phyloP scores from a whole-genome alignment of 2,797 vertebrate species.

The Spinus olivaceus region DNA sequence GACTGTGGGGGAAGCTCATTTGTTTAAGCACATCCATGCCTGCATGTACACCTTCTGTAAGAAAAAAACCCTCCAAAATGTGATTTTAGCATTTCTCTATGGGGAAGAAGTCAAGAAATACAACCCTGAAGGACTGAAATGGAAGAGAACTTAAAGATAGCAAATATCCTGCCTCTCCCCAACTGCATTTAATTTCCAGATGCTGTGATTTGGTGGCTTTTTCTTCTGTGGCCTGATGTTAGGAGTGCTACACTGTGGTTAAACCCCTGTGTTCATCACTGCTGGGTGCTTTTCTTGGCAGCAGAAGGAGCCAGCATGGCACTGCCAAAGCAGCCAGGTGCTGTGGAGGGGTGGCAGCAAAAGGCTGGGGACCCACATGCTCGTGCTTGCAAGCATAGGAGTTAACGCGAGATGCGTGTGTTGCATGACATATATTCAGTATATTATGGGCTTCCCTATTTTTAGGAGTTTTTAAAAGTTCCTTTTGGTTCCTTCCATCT shows the following conservation, averaged over 20 bases:
- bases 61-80: accelerated
- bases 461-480: slow-evolving; percentile 58
- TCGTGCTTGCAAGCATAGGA: neutral
- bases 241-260: neutral
- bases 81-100: neutral
- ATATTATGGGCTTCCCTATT: slow-evolving; percentile 35
- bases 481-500: slow-evolving; percentile 56
- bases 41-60: neutral
- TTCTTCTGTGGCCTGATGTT: neutral
- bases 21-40: neutral
- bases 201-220: neutral
- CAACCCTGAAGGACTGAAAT: neutral
- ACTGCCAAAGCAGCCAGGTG: neutral
- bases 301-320: neutral
- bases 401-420: neutral
- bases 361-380: neutral
- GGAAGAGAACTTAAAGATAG: neutral
- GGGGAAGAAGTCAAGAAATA: neutral
- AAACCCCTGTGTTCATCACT: neutral
- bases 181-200: neutral
- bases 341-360: neutral
- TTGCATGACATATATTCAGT: neutral
- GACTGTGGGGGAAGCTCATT: neutral
- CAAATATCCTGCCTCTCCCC: neutral
- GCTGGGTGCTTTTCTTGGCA: neutral